Conservation (phyloP, 2,888 invertebrate genomes). For the Zelleria hepariella region DNA sequence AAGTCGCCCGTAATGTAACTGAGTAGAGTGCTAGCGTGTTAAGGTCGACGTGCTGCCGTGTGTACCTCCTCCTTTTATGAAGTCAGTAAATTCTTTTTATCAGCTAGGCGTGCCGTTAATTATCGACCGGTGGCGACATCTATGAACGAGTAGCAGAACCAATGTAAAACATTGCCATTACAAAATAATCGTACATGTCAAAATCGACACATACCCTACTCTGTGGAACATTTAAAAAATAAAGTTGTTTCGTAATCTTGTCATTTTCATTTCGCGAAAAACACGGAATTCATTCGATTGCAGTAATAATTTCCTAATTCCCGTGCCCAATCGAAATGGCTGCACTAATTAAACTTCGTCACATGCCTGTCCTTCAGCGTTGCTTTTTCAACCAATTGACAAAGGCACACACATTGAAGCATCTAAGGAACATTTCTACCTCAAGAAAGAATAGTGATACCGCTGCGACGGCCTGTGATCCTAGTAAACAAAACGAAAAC, state of each 20-base stretch:
- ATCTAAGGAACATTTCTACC: constrained; percentile 49
- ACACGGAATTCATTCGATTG: neutral
- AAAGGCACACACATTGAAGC: constrained; percentile 33
- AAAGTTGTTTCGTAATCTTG: constrained; percentile 1
- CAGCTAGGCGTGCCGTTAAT: neutral
- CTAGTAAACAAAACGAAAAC: constrained; percentile 64
- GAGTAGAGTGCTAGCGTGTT: no score
- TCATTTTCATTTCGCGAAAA: neutral
- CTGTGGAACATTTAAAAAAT: neutral
- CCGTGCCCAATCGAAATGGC: constrained; percentile 49
- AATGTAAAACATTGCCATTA: no score
- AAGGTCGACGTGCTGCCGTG: no score
- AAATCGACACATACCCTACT: neutral
- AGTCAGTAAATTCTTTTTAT: neutral
- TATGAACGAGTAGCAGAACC: neutral
- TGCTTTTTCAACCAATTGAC: constrained; percentile 50
- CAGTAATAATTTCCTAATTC: no score
- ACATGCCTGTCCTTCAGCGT: constrained; percentile 47
- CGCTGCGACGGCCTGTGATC: constrained; percentile 36
- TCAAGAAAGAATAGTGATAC: constrained; percentile 78
- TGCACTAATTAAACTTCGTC: constrained; percentile 49
- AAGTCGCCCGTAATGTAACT: no score
- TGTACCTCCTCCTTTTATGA: no score
- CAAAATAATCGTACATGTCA: neutral
- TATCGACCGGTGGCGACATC: neutral